Base-by-base conservation (phyloP, 37 sponge, comb jelly and placozoan genomes). In the Tethya wilhelma region DNA sequence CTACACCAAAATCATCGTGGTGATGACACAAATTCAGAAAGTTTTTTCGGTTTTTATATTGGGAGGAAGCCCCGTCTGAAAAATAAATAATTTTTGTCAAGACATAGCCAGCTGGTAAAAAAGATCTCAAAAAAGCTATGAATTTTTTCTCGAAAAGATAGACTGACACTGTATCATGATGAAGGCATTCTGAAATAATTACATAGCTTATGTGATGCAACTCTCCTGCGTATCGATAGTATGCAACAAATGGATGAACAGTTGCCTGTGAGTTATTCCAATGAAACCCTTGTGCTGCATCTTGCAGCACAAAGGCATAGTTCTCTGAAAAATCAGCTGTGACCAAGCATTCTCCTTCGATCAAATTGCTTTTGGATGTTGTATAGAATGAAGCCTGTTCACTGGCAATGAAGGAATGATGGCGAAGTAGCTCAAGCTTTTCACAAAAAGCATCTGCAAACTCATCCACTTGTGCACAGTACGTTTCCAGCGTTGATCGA, bases 181-280 rank as follows among this genome's bases (percentile, higher is more conserved):
- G 75, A 28, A 83, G 69, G 34, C 75, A 73, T 53, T 83, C 84
- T n/a, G 76, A 83, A 4, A 83, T 74, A 12, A 83, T 37, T 1
- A 83, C 84, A 46, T 49, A 83, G 49, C 84, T 83, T 29, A 83
- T 23, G 38, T 82, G 64, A 38, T 64, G 34, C 37, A 64, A 39
- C 56, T 74, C 32, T 22, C 38, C 84, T 45, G 33, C 36, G n/a
- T 49, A 36, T 28, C 25, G 68, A 72, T 69, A 85, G 45, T 85
- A 77, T 2, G 42, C 68, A 19, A 75, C 76, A 42, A 84, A 84
- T 4, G 77, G 84, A 32, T 84, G 76, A 31, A 85, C 31, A 1
- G 86, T 85, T 30, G 86, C 86, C 44, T 85, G 86, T 39, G 86
- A 69, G 34, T 85, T 77, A 38, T 85, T 85, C 86, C 86, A 85